A percentile compares a stretch with the other conserved stretches of the same genome.
Evolutionary conservation across 1,140 invertebrate species (phyloP).

Genomic region (Drosophila baimaii): DNA sequence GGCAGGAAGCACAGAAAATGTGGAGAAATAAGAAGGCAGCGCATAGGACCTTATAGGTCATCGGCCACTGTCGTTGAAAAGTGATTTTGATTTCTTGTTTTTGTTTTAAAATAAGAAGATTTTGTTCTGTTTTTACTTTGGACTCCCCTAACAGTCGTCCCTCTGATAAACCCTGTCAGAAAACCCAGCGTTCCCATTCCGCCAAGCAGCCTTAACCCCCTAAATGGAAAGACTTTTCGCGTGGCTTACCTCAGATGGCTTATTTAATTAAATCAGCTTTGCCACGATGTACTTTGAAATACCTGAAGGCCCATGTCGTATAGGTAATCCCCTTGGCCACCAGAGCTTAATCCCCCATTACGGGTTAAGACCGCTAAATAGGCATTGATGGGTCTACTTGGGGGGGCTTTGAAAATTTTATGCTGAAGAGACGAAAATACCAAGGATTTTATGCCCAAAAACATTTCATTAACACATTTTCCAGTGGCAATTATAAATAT

Average conservation of each 20-base stretch:
- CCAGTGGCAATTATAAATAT: too few relatives aligned
- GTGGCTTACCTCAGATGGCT: slow-evolving; percentile 72
- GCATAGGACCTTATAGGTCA: slow-evolving; percentile 67
- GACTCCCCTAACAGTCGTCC: neutral
- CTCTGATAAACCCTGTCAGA: too few relatives aligned
- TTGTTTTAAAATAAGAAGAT: slow-evolving; percentile 71
- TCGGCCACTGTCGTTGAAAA: slow-evolving; percentile 53
- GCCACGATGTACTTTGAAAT: slow-evolving; percentile 48
- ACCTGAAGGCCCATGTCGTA: neutral
- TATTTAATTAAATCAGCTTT: slow-evolving; percentile 77
- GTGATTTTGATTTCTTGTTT: slow-evolving; percentile 45
- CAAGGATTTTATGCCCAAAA: neutral
- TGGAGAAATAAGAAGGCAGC: neutral
- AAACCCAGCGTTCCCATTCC: neutral
- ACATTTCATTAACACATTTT: neutral
- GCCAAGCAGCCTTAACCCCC: slow-evolving; percentile 33
- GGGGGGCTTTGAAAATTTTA: neutral
- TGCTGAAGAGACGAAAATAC: slow-evolving; percentile 17
- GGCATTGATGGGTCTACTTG: slow-evolving; percentile 14
- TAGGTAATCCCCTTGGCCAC: slow-evolving; percentile 20
- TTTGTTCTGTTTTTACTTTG: slow-evolving; percentile 51
- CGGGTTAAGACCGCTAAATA: slow-evolving; percentile 33
- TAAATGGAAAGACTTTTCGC: slow-evolving; percentile 74
- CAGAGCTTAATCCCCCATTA: slow-evolving; percentile 12
- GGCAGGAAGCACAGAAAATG: neutral